These are phyloP conservation scores for Rotaria socialis DNA, from an alignment of 2,888 invertebrate genomes.

Conservation along the genomic window DNA sequence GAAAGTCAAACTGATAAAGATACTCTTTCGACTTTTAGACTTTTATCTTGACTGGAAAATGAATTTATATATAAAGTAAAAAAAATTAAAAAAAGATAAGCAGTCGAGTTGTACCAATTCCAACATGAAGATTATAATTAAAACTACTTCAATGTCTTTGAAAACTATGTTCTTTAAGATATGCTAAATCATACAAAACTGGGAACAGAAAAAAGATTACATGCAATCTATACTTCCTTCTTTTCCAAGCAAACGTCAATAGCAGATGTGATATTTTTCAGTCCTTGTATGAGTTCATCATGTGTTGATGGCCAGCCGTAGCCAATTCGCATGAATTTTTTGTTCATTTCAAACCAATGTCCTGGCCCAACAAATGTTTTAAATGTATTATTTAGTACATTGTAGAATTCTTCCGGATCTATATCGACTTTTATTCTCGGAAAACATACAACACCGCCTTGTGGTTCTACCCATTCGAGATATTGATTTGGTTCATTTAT, in stretches of 20 bases:
- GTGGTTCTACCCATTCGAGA: not conserved
- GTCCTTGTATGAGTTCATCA: not conserved
- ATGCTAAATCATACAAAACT: too few species aligned
- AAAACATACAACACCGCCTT: not conserved
- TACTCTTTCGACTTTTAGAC: not conserved
- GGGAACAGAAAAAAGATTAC: too few species aligned
- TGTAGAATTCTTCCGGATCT: not conserved
- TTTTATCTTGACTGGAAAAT: not conserved
- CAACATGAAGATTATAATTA: too few species aligned
- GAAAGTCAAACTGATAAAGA: not conserved
- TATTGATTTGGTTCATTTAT: not conserved
- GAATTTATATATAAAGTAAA: too few species aligned
- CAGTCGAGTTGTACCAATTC: too few species aligned
- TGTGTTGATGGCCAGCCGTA: not conserved
- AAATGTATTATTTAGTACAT: not conserved
- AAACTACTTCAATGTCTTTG: too few species aligned
- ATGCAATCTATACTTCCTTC: too few species aligned
- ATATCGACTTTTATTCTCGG: not conserved
- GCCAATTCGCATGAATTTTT: not conserved
- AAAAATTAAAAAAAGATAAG: too few species aligned
- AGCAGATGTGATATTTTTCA: not conserved
- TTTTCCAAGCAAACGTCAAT: not conserved
- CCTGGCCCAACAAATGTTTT: not conserved
- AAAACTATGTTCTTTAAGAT: too few species aligned
- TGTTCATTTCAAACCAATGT: not conserved